Evolutionary conservation across 2,797 vertebrate genomes (phyloP).

Genomic region (Typhlichthys subterraneus): DNA sequence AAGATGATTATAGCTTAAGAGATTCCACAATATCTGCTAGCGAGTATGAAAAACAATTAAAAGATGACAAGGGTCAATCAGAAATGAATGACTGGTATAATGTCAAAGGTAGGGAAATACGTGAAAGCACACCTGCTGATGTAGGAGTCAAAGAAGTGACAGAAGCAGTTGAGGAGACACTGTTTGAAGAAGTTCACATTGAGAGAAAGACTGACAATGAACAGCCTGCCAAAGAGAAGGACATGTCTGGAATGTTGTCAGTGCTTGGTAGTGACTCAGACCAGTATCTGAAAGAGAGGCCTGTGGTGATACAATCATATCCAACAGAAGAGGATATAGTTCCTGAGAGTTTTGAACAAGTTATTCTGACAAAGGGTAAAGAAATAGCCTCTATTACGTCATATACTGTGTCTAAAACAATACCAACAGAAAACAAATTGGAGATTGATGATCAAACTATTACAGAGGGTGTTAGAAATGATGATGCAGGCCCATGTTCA

Average conservation of each 20-base stretch:
- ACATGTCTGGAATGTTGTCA: conserved; percentile 11
- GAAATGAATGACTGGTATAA: background rate
- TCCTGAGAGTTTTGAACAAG: conserved; percentile 15
- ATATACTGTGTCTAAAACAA: no score
- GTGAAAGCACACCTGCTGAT: no score
- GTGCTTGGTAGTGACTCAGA: conserved; percentile 10
- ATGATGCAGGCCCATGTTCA: conserved; percentile 24
- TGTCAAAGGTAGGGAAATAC: conserved; percentile 1
- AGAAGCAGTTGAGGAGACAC: background rate
- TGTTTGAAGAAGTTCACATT: background rate
- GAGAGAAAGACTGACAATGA: background rate
- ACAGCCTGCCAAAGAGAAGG: background rate
- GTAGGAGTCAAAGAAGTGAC: conserved; percentile 4
- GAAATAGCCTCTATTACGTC: no score
- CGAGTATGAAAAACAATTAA: conserved; percentile 1
- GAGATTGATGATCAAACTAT: no score
- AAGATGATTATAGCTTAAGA: no score
- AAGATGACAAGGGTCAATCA: background rate
- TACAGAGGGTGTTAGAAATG: background rate
- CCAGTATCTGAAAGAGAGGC: conserved; percentile 1
- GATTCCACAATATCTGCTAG: no score
- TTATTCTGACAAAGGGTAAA: background rate
- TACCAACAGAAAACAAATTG: no score
- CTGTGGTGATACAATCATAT: background rate
- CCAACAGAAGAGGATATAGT: conserved; percentile 1